Conservation (phyloP, 2,888 invertebrate species). For the Mythimna impura region DNA sequence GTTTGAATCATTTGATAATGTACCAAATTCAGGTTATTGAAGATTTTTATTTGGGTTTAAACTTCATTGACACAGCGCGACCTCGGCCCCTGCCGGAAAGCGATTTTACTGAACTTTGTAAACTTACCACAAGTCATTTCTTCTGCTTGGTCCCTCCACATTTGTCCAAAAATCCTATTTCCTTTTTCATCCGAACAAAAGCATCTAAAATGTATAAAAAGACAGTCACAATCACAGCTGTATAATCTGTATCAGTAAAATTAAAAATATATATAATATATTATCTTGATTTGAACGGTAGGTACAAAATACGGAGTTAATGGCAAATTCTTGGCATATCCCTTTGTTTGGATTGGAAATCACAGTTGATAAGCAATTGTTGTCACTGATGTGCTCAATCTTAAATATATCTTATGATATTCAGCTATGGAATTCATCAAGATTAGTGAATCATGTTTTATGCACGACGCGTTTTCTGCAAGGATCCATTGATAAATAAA, state of each 20-base stretch:
- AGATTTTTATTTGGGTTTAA: background rate
- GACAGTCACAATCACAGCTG: background rate
- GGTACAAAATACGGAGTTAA: conserved; percentile 5
- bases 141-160: conserved; percentile 89
- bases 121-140: conserved; percentile 92
- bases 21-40: conserved; percentile 55
- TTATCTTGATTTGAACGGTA: conserved; percentile 9
- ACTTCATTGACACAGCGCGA: background rate
- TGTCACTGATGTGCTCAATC: conserved; percentile 26
- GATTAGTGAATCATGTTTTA: conserved; percentile 18
- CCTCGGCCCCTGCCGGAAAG: background rate
- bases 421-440: conserved; percentile 15
- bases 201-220: conserved; percentile 88
- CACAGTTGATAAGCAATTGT: conserved; percentile 35
- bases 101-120: background rate
- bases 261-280: background rate
- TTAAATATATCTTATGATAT: conserved; percentile 29
- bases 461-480: conserved; percentile 19
- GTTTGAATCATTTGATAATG: conserved; percentile 47
- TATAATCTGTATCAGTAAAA: background rate
- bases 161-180: conserved; percentile 92
- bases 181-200: conserved; percentile 92
- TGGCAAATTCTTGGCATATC: conserved; percentile 32
- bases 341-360: conserved; percentile 37
- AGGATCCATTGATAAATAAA: background rate